These are phyloP conservation scores for Choreutis nemorana DNA, from an alignment of 2,888 invertebrate species.

Conservation along the genomic window DNA sequence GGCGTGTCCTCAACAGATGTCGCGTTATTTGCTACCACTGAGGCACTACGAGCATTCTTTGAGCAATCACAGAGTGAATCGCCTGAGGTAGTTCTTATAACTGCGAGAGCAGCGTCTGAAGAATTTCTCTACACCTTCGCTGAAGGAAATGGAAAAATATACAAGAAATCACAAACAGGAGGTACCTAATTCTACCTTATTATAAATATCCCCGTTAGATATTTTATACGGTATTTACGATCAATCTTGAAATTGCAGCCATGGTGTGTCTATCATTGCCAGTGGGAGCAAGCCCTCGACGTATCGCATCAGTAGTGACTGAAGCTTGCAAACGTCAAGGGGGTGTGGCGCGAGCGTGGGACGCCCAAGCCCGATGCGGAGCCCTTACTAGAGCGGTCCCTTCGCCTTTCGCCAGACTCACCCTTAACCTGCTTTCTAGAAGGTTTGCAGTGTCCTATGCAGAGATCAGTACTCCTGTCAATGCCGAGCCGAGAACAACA, in stretches of 20 bases:
- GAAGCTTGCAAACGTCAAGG: conserved; percentile 49
- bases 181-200: conserved; percentile 29
- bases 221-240: too few relatives aligned
- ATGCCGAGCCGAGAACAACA: conserved; percentile 51
- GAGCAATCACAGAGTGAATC: conserved; percentile 51
- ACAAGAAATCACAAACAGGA: conserved; percentile 64
- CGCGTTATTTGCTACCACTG: conserved; percentile 68
- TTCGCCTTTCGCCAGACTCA: conserved; percentile 48
- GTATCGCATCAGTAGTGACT: conserved; percentile 35
- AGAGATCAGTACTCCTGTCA: conserved; percentile 53
- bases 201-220: conserved; percentile 12
- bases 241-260: conserved; percentile 49
- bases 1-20: conserved; percentile 72
- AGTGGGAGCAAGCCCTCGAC: conserved; percentile 49
- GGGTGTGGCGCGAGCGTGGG: conserved; percentile 62
- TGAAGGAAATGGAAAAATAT: conserved; percentile 47
- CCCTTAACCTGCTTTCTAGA: conserved; percentile 71
- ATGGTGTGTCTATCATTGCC: conserved; percentile 73
- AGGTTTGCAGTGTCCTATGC: conserved; percentile 74
- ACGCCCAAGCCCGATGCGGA: conserved; percentile 52
- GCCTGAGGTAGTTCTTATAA: conserved; percentile 69
- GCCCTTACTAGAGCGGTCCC: conserved; percentile 71
- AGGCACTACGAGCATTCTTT: conserved; percentile 71
- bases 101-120: conserved; percentile 68
- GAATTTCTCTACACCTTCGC: conserved; percentile 61